Evolutionary conservation across 2,113 vertebrate species (phyloP), one percentile per base, ranked within the genome.

Genomic region (Nycticorax nycticorax): DNA sequence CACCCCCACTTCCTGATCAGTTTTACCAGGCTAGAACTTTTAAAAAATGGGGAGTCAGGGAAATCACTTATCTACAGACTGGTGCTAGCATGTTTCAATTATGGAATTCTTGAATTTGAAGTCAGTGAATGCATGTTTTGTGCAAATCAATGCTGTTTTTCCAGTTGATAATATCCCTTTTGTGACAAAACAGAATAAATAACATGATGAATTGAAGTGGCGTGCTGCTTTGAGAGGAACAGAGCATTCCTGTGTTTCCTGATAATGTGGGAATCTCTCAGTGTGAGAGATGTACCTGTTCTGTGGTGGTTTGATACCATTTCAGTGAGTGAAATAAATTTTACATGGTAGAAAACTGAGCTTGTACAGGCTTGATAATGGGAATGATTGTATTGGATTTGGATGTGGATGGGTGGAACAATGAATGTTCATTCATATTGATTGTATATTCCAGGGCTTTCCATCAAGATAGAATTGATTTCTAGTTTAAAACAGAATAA

Each of bases 111-210:
- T 89, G n/a, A 78, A 50, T 67, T 77, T 56, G 14, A 62, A 82
- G 32, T 75, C 33, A 14, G 41, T n/a, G 32, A 69, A 57, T 67
- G 23, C 20, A 43, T 35, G 19, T 80, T 91, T 89, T 75, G 52
- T 20, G n/a, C 23, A 60, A 68, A 52, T 11, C 60, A 78, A 59
- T 56, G 14, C 55, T 2, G 1, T 71, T 84, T 95, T 91, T 45
- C 27, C 59, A 32, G 59, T 21, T 53, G 37, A 15, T 82, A 63
- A 47, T 68, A 45, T 14, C 12, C 3, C 14, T 15, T 87, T 87
- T 78, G 64, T 72, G 67, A 64, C 66, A 85, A 79, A 93, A 89
- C 39, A 20, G 33, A 69, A 41, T 79, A 92, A 91, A 64, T 27
- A 67, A 10, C 6, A 8, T 53, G 8, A 45, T 53, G 52, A 81